Percentiles rank a stretch among this genome's conserved stretches.
phyloP scores from a whole-genome alignment of 2,888 invertebrate genomes.

The Lomographa bimaculata region DNA sequence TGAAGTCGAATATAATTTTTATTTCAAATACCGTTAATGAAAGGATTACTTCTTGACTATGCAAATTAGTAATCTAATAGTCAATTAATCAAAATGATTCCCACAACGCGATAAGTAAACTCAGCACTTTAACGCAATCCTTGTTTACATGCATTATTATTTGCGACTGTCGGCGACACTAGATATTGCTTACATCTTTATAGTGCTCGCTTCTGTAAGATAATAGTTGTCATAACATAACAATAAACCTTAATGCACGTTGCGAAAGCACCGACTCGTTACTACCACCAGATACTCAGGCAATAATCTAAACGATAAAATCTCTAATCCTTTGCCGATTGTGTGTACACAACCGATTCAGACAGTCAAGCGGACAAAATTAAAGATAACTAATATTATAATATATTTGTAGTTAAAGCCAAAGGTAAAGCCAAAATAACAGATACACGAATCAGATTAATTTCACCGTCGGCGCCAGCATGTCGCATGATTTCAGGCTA shows the following conservation, averaged over 20 bases:
- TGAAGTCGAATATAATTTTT: no score
- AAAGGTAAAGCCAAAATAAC: constrained; percentile 53
- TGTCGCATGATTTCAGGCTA: constrained; percentile 63
- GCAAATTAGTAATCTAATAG: constrained; percentile 8
- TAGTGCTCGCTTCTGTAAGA: constrained; percentile 26
- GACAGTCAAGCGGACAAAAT: constrained; percentile 35
- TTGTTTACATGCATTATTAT: constrained; percentile 22
- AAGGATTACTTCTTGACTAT: constrained; percentile 3
- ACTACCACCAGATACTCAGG: constrained; percentile 21
- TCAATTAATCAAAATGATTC: constrained; percentile 16
- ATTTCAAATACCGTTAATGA: constrained; percentile 3
- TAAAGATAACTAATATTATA: constrained; percentile 29
- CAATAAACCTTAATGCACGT: constrained; percentile 32
- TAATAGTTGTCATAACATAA: constrained; percentile 28
- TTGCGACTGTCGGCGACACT: constrained; percentile 17
- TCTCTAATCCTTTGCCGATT: constrained; percentile 31
- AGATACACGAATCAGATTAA: constrained; percentile 62
- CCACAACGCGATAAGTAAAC: constrained; percentile 11
- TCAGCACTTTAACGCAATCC: constrained; percentile 23
- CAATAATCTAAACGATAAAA: constrained; percentile 28
- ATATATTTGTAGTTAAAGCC: constrained; percentile 45
- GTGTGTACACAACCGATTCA: constrained; percentile 34
- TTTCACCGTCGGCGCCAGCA: constrained; percentile 60
- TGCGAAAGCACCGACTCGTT: constrained; percentile 16
- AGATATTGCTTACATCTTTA: constrained; percentile 26